phyloP scores from a whole-genome alignment of 2,113 vertebrate genomes.

The Gnathonemus echidnorhynchus region DNA sequence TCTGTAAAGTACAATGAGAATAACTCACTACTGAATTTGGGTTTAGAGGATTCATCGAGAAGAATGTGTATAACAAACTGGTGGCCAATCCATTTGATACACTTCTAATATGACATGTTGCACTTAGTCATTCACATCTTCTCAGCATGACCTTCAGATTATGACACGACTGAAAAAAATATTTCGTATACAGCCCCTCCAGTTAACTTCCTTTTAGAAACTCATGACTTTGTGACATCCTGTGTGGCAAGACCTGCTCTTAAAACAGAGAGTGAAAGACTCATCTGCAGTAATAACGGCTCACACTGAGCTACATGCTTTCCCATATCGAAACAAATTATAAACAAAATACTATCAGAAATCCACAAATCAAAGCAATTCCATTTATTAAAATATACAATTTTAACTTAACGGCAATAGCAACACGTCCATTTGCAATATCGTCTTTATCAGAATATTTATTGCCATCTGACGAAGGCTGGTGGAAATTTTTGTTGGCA shows the following conservation, averaged over 20 bases:
- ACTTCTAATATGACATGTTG: neutral
- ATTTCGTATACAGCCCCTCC: neutral
- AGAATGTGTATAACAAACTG: neutral
- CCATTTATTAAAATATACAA: neutral
- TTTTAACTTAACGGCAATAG: neutral
- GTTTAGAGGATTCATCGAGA: neutral
- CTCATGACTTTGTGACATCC: neutral
- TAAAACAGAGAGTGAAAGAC: neutral
- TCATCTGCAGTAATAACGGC: neutral
- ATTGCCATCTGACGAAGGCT: neutral
- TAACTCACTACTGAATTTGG: neutral
- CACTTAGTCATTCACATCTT: neutral
- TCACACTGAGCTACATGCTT: neutral
- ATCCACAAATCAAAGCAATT: neutral
- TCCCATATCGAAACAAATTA: neutral
- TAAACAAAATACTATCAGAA: neutral
- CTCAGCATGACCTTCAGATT: neutral
- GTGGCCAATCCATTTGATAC: neutral
- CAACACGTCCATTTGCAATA: neutral
- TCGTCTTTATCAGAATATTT: neutral
- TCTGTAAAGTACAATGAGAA: neutral
- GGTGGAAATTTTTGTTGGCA: neutral
- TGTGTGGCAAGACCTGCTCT: neutral
- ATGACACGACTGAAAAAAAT: neutral
- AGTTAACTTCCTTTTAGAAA: conserved; percentile 15